Conservation (phyloP, 1,140 invertebrate genomes). For the Prorops nasuta region DNA sequence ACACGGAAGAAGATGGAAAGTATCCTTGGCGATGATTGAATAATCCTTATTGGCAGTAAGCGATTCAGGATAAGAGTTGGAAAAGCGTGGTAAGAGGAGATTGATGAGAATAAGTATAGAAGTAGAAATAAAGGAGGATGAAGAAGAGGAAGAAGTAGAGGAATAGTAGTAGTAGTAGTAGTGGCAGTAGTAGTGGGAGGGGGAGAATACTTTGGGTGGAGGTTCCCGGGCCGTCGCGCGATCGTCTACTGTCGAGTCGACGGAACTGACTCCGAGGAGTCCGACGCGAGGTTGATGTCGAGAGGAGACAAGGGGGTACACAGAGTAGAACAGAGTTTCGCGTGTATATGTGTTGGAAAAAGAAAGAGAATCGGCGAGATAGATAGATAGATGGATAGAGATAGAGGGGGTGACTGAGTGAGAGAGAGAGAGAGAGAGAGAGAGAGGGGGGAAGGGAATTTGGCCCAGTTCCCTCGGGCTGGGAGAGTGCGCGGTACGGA, state of each 20-base stretch:
- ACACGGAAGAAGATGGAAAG: conserved; percentile 1
- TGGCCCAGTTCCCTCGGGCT: conserved; percentile 28
- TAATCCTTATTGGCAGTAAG: conserved; percentile 2
- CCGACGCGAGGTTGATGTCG: conserved; percentile 4
- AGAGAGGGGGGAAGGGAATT: no score
- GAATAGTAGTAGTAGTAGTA: conserved; percentile 12
- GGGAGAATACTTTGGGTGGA: conserved; percentile 4
- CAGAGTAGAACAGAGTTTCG: conserved; percentile 7
- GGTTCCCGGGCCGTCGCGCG: conserved; percentile 12
- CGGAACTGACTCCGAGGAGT: conserved; percentile 7
- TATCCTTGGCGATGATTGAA: conserved; percentile 12
- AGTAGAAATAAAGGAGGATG: not conserved
- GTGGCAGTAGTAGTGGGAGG: conserved; percentile 15
- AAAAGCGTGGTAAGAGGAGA: conserved; percentile 10
- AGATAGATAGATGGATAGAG: no score
- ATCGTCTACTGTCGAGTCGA: no score
- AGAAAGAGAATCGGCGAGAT: conserved; percentile 7
- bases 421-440: no score
- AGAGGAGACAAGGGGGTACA: conserved; percentile 6
- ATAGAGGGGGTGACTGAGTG: no score
- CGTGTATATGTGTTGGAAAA: conserved; percentile 8
- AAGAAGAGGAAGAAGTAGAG: conserved; percentile 6
- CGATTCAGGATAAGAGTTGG: conserved; percentile 17
- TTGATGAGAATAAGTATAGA: not conserved
- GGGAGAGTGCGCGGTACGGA: conserved; percentile 42